These are phyloP conservation scores for Anguilla rostrata DNA, from an alignment of 2,113 vertebrate species.

Conservation along the genomic window DNA sequence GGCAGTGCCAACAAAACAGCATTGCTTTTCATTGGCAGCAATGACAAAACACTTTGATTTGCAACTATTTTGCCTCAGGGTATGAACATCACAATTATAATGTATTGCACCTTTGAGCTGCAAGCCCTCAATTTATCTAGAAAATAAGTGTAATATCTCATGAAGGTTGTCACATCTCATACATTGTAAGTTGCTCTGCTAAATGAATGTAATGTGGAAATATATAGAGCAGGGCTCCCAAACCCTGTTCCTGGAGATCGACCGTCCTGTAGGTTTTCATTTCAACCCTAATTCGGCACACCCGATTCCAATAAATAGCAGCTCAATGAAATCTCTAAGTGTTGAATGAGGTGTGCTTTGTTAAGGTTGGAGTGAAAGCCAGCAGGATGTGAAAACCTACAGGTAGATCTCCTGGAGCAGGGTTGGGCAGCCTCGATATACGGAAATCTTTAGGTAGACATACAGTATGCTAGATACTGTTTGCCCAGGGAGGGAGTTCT, in stretches of 20 bases:
- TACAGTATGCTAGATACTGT: no score
- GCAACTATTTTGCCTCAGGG: background rate
- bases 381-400: no score
- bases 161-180: background rate
- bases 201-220: background rate
- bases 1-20: constrained; percentile 22
- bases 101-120: background rate
- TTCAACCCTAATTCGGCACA: no score
- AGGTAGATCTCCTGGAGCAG: no score
- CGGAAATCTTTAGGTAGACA: background rate
- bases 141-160: background rate
- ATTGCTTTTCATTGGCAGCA: background rate
- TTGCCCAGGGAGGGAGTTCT: background rate
- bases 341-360: no score
- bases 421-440: no score
- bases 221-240: background rate
- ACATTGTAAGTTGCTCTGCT: no score
- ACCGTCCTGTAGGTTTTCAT: no score
- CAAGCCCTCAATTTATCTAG: background rate
- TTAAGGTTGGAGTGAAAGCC: no score
- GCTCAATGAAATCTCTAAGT: no score
- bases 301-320: no score
- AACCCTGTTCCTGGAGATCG: no score
- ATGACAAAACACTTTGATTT: background rate
- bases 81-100: background rate